Evolutionary conservation across 2,113 vertebrate species (phyloP), one percentile per base, ranked within the genome.

Genomic region (Centropristis striata): DNA sequence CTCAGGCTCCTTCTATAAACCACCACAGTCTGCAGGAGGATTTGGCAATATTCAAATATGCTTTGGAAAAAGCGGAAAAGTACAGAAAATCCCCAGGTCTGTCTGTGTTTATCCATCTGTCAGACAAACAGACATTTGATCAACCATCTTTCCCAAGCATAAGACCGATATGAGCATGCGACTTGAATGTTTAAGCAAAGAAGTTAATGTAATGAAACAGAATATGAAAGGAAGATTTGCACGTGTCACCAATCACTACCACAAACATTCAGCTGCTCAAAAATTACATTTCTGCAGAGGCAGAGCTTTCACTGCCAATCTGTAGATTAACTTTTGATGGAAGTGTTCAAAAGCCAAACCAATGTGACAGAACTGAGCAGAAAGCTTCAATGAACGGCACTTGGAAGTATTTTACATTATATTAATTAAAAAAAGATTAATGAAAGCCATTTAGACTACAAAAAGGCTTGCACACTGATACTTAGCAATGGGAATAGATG

Each of bases 11-110:
- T 20, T 82, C 54, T 16, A 44, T 80, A 49, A 86, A 65, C 54
- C 10, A 59, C 47, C 3, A 16, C 73, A 71, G 7, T 36, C 47
- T 50, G 53, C 61, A 72, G 69, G 42, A 54, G 60, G 58, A 57
- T 46, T 57, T 61, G 71, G 16, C 10, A 18, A 36, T 68, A 66
- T 58, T 85, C 55, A 84, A 70, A 79, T 79, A 70, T 67, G 63
- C 28, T 71, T 16, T 23, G 21, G 21, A 37, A 51, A 63, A 74
- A 57, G 25, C 3, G 65, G 41, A 71, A 72, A 28, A 63, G 67
- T 11, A n/a, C 20, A 77, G 47, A 68, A 81, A 77, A 79, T 72
- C 42, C 46, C 53, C 49, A 3, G 25, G 60, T 71, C 50, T 58
- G 47, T 25, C 1, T 16, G 41, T 41, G 65, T 75, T 83, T 57